Percentiles rank a stretch among this genome's conserved stretches.
These are phyloP conservation scores for Linepithema humile DNA, from an alignment of 1,140 invertebrate genomes.

Conservation along the genomic window DNA sequence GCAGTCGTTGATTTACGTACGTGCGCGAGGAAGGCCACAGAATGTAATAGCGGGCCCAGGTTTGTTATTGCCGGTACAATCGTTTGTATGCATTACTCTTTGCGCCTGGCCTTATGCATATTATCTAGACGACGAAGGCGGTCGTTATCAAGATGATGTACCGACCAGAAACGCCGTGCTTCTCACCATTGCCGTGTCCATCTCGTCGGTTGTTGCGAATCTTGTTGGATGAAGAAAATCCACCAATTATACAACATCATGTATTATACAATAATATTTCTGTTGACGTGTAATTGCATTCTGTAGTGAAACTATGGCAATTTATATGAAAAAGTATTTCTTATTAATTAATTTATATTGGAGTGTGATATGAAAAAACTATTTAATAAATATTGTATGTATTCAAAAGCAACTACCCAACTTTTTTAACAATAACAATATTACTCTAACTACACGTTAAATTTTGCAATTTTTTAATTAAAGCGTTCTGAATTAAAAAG, in stretches of 20 bases:
- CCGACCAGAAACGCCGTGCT: neutral
- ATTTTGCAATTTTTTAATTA: no score
- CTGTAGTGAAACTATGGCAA: neutral
- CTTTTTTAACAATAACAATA: neutral
- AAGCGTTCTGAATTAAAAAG: no score
- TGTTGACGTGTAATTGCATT: neutral
- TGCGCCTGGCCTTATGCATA: slow-evolving; percentile 48
- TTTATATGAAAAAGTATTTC: neutral
- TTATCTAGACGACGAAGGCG: slow-evolving; percentile 11
- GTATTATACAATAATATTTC: neutral
- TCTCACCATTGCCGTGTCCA: neutral
- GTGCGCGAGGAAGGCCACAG: neutral
- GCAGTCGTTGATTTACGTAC: slow-evolving; percentile 48
- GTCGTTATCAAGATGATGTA: slow-evolving; percentile 50
- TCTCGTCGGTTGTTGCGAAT: neutral
- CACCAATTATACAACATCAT: slow-evolving; percentile 6
- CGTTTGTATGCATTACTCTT: slow-evolving; percentile 58
- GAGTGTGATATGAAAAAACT: neutral
- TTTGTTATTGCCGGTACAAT: slow-evolving; percentile 47
- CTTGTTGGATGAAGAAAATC: neutral
- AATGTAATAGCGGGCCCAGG: slow-evolving; percentile 33
- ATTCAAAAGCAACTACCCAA: neutral
- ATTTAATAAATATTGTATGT: no score
- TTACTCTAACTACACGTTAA: no score
- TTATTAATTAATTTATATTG: neutral